phyloP scores from a whole-genome alignment of 2,797 vertebrate genomes.

The Pantherophis alleghaniensis region DNA sequence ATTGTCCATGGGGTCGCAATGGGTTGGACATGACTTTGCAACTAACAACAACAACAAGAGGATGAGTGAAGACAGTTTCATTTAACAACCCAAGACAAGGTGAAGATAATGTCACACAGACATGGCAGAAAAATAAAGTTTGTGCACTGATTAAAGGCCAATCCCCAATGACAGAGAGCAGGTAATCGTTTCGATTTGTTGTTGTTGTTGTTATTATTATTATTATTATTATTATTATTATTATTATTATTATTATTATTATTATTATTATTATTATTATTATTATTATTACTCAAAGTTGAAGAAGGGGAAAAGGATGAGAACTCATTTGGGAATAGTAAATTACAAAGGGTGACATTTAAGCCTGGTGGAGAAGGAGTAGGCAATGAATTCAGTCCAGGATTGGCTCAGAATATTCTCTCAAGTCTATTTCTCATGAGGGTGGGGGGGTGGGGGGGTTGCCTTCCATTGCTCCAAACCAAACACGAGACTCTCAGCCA shows the following conservation, averaged over 20 bases:
- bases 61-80: not conserved
- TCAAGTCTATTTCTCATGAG: no score
- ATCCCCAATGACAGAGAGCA: slow-evolving; percentile 3
- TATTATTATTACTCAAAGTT: not conserved
- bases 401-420: slow-evolving; percentile 16
- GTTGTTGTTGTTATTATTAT: no score
- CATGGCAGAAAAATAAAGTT: not conserved
- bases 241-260: no score
- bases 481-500: slow-evolving; percentile 44
- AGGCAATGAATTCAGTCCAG: not conserved
- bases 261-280: no score
- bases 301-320: not conserved
- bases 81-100: not conserved
- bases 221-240: no score
- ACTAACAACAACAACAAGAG: not conserved
- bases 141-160: not conserved
- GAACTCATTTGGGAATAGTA: slow-evolving; percentile 32
- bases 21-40: no score
- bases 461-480: slow-evolving; percentile 39
- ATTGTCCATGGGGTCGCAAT: no score
- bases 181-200: slow-evolving; percentile 35
- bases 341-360: slow-evolving; percentile 48
- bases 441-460: no score
- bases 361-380: slow-evolving; percentile 41
- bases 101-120: not conserved